Base-by-base conservation (phyloP, 2,888 invertebrate species). In the Stenoptilia bipunctidactyla region DNA sequence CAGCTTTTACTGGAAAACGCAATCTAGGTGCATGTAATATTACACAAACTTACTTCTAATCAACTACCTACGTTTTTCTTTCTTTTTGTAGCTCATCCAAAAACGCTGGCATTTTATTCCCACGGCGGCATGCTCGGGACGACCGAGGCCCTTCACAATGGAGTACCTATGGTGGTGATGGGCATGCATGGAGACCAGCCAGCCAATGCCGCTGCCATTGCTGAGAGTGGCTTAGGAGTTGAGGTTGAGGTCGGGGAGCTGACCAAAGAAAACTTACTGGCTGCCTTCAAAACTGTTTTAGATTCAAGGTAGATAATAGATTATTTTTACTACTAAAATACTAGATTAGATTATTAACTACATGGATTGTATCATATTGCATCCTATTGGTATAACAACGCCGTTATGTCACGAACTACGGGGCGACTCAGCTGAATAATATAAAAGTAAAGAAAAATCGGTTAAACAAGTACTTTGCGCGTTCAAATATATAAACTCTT, bases 181-280 rank as follows among this genome's bases (percentile, higher is more conserved):
- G 89, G 89, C 1, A 70, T 88, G 40, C 65, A 72, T 27, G 88
- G 88, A 6, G 89, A 89, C 50, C 89, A 89, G 53, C 85, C 83
- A 15, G 66, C 84, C 1, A 89, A 89, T 52, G 87, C 87, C 1
- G 82, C 79, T 15, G 75, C 86, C 1, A 56, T 88, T 1, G 83
- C 86, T 57, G 85, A 86, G 40, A 79, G 75, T 36, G 88, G 87
- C 1, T 70, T 85, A 0, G 88, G 87, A 20, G 75, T 75, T 0
- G 58, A 61, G 36, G 44, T 85, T 62, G 59, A 66, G 51, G 74
- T 87, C 44, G 77, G 72, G 49, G 66, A 70, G 34, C 56, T 89
- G 8, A 72, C 75, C 5, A 85, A 86, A 48, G 79, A 86, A 38
- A 77, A 59, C 37, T 56, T 89, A 30, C 52, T 82, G n/a, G 58